These are phyloP conservation scores for Ameiurus melas DNA, from an alignment of 2,113 vertebrate species.

Conservation along the genomic window DNA sequence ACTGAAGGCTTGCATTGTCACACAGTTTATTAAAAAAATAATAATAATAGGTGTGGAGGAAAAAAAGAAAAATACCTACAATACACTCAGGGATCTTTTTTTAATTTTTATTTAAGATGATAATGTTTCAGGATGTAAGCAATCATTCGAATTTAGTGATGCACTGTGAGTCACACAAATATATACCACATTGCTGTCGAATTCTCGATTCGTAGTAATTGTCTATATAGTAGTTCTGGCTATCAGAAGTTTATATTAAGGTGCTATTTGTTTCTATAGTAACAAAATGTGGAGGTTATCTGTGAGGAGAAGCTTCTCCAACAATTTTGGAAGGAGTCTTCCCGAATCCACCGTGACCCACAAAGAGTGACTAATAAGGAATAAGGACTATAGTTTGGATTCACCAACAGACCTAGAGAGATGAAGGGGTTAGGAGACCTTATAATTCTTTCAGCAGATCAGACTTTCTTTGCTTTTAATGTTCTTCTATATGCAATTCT, in stretches of 20 bases:
- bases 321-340: not conserved
- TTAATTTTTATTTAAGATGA: not conserved
- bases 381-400: not conserved
- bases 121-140: not conserved
- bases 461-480: not conserved
- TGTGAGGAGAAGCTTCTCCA: not conserved
- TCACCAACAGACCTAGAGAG: not conserved
- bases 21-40: not conserved
- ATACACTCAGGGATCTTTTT: not conserved
- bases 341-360: not conserved
- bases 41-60: not conserved
- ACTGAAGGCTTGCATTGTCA: not conserved
- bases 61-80: not conserved
- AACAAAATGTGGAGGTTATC: not conserved
- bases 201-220: no score
- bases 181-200: not conserved
- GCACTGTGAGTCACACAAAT: not conserved
- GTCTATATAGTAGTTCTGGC: not conserved
- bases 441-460: not conserved
- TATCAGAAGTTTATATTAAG: not conserved
- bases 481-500: not conserved
- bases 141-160: not conserved
- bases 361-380: not conserved
- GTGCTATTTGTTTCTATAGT: not conserved
- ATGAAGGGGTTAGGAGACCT: not conserved